Evolutionary conservation across 1,140 invertebrate species (phyloP), one percentile per base, ranked within the genome.

Genomic region (Whitmania pigra): DNA sequence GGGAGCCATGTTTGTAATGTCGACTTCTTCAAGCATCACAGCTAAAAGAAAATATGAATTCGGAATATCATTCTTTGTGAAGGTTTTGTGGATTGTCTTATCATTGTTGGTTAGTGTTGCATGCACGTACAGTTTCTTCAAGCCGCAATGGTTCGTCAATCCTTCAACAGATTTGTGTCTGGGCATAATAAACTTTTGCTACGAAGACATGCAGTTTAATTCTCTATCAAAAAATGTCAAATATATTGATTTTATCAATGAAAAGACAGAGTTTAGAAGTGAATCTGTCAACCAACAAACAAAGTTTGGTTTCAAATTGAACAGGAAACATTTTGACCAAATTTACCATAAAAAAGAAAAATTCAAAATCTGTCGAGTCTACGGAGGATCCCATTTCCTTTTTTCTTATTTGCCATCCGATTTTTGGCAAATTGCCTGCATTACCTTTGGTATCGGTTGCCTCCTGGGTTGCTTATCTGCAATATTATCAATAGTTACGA

Each of bases 391-490:
- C 22, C 72, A 74, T 57, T 76, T 80, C 60, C 74, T 77, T 57
- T 71, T 80, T 9, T 72, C 75, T 2, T 73, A 75, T 22, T 74
- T 80, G 7, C 80, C 80, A 2, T 78, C 78, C 0, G 75, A 74
- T 18, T 75, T 78, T 0, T 82, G 80, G 80, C 79, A 80, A 71
- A 78, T 77, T 0, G 72, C 79, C 0, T 79, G 79, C 53, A 72
- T 80, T 5, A 73, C 81, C 49, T 81, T 74, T 69, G 80, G 81
- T 11, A 75, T 74, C 0, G 81, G 81, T n/a, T 78, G 78, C 71
- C 68, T 78, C 11, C 71, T 82, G 18, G 67, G 79, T 60, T 76
- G 71, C 11, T 68, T 79, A 29, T 76, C 77, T 18, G 78, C 79
- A 2, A 22, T 76, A 11, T 27, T 79, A 5, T 75, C 78, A 7